phyloP scores from a whole-genome alignment of 2,113 vertebrate genomes.

The Cheirogaleus medius region DNA sequence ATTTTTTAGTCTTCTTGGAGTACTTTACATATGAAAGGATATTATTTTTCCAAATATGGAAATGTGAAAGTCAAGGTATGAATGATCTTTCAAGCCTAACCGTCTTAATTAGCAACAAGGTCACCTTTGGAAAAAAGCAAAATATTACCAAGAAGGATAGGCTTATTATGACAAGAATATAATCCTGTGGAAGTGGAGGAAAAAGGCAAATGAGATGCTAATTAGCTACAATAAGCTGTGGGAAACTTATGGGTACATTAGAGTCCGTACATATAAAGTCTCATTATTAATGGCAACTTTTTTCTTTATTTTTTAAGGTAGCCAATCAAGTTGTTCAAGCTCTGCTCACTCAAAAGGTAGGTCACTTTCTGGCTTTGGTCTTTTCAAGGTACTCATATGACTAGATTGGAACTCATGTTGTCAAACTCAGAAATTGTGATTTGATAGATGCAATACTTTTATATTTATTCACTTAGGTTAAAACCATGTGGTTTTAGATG shows the following conservation, averaged over 20 bases:
- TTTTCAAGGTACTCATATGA: constrained; percentile 15
- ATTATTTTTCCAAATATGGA: constrained; percentile 65
- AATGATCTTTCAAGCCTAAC: constrained; percentile 53
- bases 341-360: constrained; percentile 96
- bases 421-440: constrained; percentile 50
- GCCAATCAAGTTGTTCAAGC: constrained; percentile 97
- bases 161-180: constrained; percentile 59
- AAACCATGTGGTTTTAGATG: constrained; percentile 33
- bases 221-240: constrained; percentile 33
- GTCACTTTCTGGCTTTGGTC: constrained; percentile 64
- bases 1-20: constrained; percentile 46
- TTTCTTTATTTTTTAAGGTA: constrained; percentile 87
- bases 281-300: constrained; percentile 8
- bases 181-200: neutral
- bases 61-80: constrained; percentile 57
- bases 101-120: constrained; percentile 65
- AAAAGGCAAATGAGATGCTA: constrained; percentile 23
- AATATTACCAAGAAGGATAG: constrained; percentile 37
- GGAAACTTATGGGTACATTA: constrained; percentile 51
- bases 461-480: constrained; percentile 38
- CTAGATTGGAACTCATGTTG: constrained; percentile 10
- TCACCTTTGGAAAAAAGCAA: constrained; percentile 60
- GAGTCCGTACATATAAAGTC: neutral
- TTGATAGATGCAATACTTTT: constrained; percentile 48
- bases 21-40: constrained; percentile 62